Base-by-base conservation (phyloP, 2,797 vertebrate species). In the Heliangelus exortis region DNA sequence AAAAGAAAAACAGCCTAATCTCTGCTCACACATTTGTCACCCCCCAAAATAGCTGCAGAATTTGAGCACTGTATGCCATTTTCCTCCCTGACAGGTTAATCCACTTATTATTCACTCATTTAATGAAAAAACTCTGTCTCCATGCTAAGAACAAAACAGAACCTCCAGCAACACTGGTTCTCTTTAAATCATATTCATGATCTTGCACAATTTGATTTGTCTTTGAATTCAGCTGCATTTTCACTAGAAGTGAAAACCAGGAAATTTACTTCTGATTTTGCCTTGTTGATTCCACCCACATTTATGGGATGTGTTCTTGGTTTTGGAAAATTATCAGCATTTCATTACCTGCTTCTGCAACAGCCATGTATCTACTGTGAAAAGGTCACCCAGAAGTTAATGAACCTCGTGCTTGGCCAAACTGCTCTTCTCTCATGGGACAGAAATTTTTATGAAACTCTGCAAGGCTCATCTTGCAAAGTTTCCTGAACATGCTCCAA, bases 361-460 rank as follows among this genome's bases (percentile, higher is more conserved):
- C 67, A 81, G 87, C 61, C 90, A 82, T 93, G 87, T 76, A 93
- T 94, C 93, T 92, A 34, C 90, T 55, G 47, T 83, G 84, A 88
- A 94, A 94, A 97, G 93, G 95, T 96, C 92, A 95, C 84, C 12
- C 83, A 92, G 93, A 96, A 91, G 95, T 95, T 96, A 96, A 96
- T 95, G 89, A 95, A 96, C 87, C 87, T 92, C 89, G 69, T 59
- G 87, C 84, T 92, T 92, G 92, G 82, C 89, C 94, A 96, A 89
- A 81, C 84, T 91, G 82, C 51, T 95, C 76, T 83, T 87, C 89
- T 94, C 87, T 69, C 2, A 39, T 81, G 91, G 94, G 89, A 96
- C 73, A 86, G 71, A 69, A 89, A 85, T 96, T 89, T 84, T 93
- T 79, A 84, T 51, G 76, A 92, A 93, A 87, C 23, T 89, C 81